Conservation (phyloP, 2,797 vertebrate genomes). For the Typhlichthys eigenmanni region DNA sequence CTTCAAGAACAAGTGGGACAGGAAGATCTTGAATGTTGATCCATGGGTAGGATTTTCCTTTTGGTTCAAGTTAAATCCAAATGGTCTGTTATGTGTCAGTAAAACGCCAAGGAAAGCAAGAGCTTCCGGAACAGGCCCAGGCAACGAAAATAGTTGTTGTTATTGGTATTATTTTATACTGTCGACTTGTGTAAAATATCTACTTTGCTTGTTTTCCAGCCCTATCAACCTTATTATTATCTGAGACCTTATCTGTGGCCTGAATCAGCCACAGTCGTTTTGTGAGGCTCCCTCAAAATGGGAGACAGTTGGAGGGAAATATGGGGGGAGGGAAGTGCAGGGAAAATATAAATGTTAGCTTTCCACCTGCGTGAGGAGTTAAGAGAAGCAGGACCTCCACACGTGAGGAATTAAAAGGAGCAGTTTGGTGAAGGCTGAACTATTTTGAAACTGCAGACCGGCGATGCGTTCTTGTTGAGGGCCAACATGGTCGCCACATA, state of each 20-base stretch:
- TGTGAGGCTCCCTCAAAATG: background rate
- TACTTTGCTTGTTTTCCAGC: background rate
- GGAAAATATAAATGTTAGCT: conserved; percentile 42
- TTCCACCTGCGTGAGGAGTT: conserved; percentile 61
- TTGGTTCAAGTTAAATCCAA: conserved; percentile 16
- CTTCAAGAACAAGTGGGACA: conserved; percentile 84
- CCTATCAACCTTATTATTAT: background rate
- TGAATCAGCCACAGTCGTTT: background rate
- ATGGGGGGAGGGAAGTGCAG: conserved; percentile 8
- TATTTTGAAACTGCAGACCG: conserved; percentile 72
- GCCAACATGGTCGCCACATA: conserved; percentile 74
- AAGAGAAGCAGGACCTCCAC: conserved; percentile 44
- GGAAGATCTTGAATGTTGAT: conserved; percentile 84
- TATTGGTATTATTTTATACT: background rate
- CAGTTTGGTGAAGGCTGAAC: conserved; percentile 50
- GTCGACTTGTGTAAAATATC: background rate
- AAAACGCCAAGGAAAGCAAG: conserved; percentile 4
- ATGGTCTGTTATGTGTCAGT: conserved; percentile 15
- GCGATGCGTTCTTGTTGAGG: conserved; percentile 56
- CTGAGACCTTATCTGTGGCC: background rate
- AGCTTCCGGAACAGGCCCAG: background rate
- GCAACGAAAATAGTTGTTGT: background rate
- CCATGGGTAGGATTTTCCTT: conserved; percentile 77
- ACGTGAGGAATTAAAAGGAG: conserved; percentile 38
- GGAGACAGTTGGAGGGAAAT: conserved; percentile 2